Conservation (phyloP, 2,888 invertebrate species). For the Linnaemya vulpina region DNA sequence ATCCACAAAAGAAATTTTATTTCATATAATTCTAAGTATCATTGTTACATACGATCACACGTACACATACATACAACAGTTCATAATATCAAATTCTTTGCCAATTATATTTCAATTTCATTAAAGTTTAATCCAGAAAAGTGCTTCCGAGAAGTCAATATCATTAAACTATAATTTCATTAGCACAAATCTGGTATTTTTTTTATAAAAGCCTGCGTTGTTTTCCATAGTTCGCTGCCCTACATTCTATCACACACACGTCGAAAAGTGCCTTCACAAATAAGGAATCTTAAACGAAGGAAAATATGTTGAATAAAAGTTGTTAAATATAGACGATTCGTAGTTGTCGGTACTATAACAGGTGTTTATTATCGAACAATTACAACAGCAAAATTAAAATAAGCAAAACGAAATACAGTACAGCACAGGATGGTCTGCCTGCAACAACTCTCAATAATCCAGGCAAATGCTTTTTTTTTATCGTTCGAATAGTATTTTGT, state of each 20-base stretch:
- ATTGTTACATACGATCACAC: background rate
- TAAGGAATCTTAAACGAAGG: constrained; percentile 41
- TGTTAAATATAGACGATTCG: background rate
- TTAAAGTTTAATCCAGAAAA: background rate
- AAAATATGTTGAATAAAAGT: background rate
- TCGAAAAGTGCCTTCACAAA: background rate
- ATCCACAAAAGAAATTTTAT: too few relatives aligned
- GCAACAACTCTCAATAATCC: constrained; percentile 6
- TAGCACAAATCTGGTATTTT: constrained; percentile 29
- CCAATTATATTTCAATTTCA: constrained; percentile 26
- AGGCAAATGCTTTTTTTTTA: constrained; percentile 29
- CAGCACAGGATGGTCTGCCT: constrained; percentile 6
- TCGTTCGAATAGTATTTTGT: constrained; percentile 21
- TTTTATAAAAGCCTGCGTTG: background rate
- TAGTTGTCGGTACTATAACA: constrained; percentile 53
- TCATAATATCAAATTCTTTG: constrained; percentile 1
- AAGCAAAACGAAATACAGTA: constrained; percentile 46
- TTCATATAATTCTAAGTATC: background rate
- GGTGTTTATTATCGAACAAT: constrained; percentile 70
- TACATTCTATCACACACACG: constrained; percentile 36
- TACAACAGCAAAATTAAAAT: constrained; percentile 66
- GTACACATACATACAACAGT: too few relatives aligned
- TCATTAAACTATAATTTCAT: constrained; percentile 32
- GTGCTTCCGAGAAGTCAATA: constrained; percentile 25
- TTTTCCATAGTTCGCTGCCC: constrained; percentile 52